Conservation (phyloP, 2,113 vertebrate genomes). For the Myotis yumanensis region DNA sequence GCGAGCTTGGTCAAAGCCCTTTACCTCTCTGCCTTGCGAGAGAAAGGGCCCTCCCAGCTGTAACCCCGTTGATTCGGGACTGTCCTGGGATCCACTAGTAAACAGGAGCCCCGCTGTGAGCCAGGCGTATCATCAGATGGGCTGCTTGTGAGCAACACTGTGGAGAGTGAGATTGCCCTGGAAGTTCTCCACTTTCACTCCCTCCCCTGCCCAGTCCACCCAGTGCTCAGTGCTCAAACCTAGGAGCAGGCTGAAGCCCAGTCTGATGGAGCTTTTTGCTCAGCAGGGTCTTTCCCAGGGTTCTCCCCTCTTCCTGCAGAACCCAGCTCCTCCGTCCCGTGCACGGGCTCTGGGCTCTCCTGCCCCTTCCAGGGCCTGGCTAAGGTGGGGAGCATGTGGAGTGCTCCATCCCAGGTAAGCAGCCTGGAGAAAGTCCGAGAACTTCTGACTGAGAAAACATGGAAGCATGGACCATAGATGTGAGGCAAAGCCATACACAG, state of each 20-base stretch:
- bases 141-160: accelerated
- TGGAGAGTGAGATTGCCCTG: neutral
- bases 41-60: neutral
- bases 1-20: neutral
- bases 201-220: too few species aligned
- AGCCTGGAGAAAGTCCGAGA: neutral
- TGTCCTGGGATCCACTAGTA: neutral
- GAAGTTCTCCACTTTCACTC: neutral
- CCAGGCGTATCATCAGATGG: neutral
- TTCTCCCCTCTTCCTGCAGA: neutral
- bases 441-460: neutral
- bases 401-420: too few species aligned
- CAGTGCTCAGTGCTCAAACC: neutral
- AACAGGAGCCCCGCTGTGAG: neutral
- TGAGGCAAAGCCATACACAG: neutral
- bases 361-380: neutral
- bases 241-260: neutral
- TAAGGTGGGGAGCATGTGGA: neutral
- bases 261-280: neutral
- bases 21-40: neutral
- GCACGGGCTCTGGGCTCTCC: too few species aligned
- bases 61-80: neutral
- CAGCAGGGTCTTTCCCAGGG: neutral
- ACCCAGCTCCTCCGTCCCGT: neutral
- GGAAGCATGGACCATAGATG: neutral